Conservation (phyloP, 2,888 invertebrate species). For the Carabus problematicus region DNA sequence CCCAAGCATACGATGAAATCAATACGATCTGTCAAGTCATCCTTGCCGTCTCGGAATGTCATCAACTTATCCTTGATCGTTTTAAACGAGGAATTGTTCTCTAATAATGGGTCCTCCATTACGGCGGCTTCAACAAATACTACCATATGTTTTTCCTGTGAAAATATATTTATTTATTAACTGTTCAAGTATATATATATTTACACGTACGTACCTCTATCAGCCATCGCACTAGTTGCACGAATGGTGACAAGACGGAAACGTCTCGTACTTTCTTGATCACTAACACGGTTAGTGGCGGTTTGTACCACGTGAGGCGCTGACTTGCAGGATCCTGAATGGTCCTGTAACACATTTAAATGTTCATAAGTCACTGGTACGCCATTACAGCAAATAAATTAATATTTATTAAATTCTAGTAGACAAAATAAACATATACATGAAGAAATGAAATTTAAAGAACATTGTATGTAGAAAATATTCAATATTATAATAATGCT, state of each 20-base stretch:
- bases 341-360: constrained; percentile 72
- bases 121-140: constrained; percentile 94
- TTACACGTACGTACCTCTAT: constrained; percentile 69
- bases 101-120: constrained; percentile 81
- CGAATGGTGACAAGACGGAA: constrained; percentile 87
- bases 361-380: too few relatives aligned
- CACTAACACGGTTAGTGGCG: constrained; percentile 93
- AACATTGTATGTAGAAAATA: neutral
- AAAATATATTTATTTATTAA: constrained; percentile 45
- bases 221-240: constrained; percentile 92
- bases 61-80: constrained; percentile 83
- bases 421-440: neutral
- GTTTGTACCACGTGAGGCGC: constrained; percentile 96
- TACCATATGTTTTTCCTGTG: constrained; percentile 92
- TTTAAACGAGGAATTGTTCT: constrained; percentile 77
- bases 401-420: neutral
- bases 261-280: constrained; percentile 96
- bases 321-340: constrained; percentile 98
- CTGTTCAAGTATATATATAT: too few relatives aligned
- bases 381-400: neutral
- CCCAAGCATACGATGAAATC: constrained; percentile 97
- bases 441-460: neutral
- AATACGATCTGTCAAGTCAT: constrained; percentile 94
- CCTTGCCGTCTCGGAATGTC: constrained; percentile 87
- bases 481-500: neutral